phyloP scores from a whole-genome alignment of 2,888 invertebrate genomes.

The Nemurella pictetii region DNA sequence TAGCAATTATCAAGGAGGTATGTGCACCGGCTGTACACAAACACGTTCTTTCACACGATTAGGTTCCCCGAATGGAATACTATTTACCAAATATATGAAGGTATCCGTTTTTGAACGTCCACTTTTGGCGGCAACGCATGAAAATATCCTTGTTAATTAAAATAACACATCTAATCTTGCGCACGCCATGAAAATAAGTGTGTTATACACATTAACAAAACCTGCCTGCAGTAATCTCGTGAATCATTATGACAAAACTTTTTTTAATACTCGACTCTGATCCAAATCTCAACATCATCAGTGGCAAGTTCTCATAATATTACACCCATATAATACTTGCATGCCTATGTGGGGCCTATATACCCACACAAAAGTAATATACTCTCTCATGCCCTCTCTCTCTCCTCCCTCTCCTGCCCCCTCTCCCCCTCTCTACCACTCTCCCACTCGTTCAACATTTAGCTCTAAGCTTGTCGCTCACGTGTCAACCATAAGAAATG shows the following conservation, averaged over 20 bases:
- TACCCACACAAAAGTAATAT: background rate
- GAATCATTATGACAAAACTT: background rate
- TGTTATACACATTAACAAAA: background rate
- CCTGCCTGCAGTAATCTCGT: background rate
- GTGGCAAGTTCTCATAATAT: background rate
- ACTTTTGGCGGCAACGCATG: too few species aligned
- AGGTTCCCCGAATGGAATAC: too few species aligned
- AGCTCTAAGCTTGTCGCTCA: background rate
- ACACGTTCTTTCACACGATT: too few species aligned
- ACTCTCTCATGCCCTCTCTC: background rate
- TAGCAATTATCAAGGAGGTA: too few species aligned
- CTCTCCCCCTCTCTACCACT: background rate
- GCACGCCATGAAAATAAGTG: background rate
- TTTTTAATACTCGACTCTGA: background rate
- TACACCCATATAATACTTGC: background rate
- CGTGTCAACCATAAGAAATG: background rate
- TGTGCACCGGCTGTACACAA: too few species aligned
- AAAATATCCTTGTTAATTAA: background rate
- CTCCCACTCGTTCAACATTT: background rate
- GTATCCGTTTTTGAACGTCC: too few species aligned
- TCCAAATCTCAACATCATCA: background rate
- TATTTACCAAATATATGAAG: too few species aligned
- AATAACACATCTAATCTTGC: background rate
- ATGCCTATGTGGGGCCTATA: background rate
- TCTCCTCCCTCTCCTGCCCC: background rate